phyloP scores from a whole-genome alignment of 2,888 invertebrate genomes.

The Smittia sp. region DNA sequence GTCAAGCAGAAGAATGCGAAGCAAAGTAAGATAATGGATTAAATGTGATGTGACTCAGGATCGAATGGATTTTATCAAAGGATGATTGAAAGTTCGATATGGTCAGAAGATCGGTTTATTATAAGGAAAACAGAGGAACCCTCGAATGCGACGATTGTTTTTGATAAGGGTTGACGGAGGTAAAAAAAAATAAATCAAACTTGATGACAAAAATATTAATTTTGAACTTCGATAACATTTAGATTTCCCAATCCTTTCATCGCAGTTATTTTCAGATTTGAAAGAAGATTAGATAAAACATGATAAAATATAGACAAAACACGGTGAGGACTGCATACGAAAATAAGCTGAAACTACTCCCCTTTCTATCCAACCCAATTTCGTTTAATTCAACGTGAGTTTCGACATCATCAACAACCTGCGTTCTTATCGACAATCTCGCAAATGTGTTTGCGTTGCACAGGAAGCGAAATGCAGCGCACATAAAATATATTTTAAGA shows the following conservation, averaged over 20 bases:
- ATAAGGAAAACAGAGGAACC: constrained; percentile 16
- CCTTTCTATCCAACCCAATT: too few species aligned
- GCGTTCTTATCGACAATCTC: background rate
- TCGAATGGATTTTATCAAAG: background rate
- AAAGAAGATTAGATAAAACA: too few species aligned
- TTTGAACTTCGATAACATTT: too few species aligned
- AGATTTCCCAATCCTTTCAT: too few species aligned
- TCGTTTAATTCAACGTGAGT: background rate
- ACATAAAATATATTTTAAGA: constrained; percentile 31
- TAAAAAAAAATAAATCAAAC: too few species aligned
- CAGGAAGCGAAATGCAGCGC: background rate
- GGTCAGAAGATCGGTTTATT: background rate
- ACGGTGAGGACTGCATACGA: too few species aligned
- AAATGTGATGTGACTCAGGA: constrained; percentile 18
- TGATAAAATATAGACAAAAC: too few species aligned
- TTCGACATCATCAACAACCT: background rate
- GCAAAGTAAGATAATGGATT: constrained; percentile 20
- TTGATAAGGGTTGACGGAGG: constrained; percentile 32
- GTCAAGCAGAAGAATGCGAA: background rate
- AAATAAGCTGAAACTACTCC: too few species aligned
- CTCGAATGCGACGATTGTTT: constrained; percentile 13
- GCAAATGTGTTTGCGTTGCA: background rate
- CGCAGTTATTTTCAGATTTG: too few species aligned
- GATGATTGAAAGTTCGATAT: background rate
- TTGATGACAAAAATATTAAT: too few species aligned